These are phyloP conservation scores for Clistopyga incitator DNA, from an alignment of 2,888 invertebrate genomes.

Conservation along the genomic window DNA sequence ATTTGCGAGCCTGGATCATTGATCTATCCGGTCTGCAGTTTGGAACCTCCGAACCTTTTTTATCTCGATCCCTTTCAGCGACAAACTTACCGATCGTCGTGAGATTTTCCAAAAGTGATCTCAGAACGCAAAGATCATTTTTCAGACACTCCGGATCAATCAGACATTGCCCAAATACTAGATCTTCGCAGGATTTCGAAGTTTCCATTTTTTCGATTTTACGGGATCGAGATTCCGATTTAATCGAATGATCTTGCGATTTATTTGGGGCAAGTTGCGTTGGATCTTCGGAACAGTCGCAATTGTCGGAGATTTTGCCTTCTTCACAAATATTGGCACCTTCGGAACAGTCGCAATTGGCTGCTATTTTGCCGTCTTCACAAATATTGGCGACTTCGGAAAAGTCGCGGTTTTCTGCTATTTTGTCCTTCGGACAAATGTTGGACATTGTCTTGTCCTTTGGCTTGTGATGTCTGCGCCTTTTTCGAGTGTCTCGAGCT, in stretches of 20 bases:
- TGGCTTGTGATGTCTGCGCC: neutral
- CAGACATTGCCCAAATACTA: neutral
- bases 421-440: no score
- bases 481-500: neutral
- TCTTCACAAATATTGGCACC: neutral
- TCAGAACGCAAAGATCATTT: neutral
- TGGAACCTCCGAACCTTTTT: neutral
- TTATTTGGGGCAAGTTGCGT: neutral
- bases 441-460: neutral
- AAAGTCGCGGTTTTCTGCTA: neutral
- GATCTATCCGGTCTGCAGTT: neutral
- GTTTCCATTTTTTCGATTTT: neutral
- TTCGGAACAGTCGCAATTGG: neutral
- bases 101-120: conserved; percentile 1
- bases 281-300: neutral
- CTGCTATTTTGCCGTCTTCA: neutral
- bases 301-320: neutral
- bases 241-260: neutral
- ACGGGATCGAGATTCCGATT: neutral
- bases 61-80: neutral
- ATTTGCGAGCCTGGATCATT: conserved; percentile 1
- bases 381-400: neutral
- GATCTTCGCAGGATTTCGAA: neutral
- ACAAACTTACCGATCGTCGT: neutral
- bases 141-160: neutral